phyloP scores from a whole-genome alignment of 2,888 invertebrate genomes.

The Ferdinandea cuprea region DNA sequence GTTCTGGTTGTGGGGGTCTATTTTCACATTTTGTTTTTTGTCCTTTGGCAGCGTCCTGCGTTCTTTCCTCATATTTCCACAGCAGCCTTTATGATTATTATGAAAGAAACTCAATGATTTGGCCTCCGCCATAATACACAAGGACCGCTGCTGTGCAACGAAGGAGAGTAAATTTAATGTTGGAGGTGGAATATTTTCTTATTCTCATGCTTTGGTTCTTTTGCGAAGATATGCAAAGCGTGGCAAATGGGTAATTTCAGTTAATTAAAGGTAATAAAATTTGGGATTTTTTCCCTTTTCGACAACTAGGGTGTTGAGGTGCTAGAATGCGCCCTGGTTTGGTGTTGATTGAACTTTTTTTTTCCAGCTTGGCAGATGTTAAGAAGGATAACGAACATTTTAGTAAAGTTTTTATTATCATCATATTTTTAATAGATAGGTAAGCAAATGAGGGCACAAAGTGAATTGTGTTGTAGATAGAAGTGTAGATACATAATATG shows the following conservation, averaged over 20 bases:
- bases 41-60: slow-evolving; percentile 27
- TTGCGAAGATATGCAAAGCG: slow-evolving; percentile 61
- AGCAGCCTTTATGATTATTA: slow-evolving; percentile 63
- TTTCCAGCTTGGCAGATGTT: slow-evolving; percentile 13
- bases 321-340: slow-evolving; percentile 31
- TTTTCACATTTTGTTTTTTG: slow-evolving; percentile 20
- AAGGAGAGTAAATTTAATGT: slow-evolving; percentile 36
- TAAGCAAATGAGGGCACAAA: slow-evolving; percentile 33
- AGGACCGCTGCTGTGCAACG: slow-evolving; percentile 25
- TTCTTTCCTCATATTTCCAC: neutral
- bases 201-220: slow-evolving; percentile 30
- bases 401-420: slow-evolving; percentile 37
- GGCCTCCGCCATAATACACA: slow-evolving; percentile 48
- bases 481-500: no score
- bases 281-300: slow-evolving; percentile 56
- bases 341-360: slow-evolving; percentile 27
- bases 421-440: slow-evolving; percentile 48
- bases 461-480: slow-evolving; percentile 15
- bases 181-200: slow-evolving; percentile 43
- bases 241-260: slow-evolving; percentile 71
- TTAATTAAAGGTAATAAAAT: slow-evolving; percentile 74
- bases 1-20: slow-evolving; percentile 18
- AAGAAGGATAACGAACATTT: slow-evolving; percentile 7
- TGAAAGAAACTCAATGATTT: slow-evolving; percentile 67
- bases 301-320: slow-evolving; percentile 43